Evolutionary conservation across 2,888 invertebrate genomes (phyloP).

Genomic region (Phengaris arion): DNA sequence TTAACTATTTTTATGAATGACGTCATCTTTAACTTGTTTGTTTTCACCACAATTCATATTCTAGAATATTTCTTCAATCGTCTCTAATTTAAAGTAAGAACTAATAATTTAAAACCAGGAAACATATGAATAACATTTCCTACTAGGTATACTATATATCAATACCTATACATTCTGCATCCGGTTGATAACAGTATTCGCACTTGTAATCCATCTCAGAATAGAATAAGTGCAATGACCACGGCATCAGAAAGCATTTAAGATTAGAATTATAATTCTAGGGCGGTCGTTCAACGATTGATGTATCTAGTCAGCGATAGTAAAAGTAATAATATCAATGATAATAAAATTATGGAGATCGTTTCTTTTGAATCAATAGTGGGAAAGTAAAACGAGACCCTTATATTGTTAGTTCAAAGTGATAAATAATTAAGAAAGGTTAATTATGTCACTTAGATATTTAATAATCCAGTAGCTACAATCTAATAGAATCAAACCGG

Average conservation of each 20-base stretch:
- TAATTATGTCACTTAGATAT: too few species aligned
- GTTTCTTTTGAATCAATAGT: not conserved
- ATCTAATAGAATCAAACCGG: slow-evolving; percentile 9
- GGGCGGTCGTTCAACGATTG: not conserved
- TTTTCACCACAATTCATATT: not conserved
- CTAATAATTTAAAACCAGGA: not conserved
- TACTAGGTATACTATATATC: not conserved
- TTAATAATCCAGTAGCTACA: not conserved
- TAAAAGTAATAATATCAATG: not conserved
- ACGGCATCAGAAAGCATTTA: slow-evolving; percentile 30
- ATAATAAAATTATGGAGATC: not conserved
- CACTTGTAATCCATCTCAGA: slow-evolving; percentile 22
- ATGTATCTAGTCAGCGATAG: not conserved
- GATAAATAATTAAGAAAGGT: too few species aligned
- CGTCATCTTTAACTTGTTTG: not conserved
- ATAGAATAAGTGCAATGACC: slow-evolving; percentile 30
- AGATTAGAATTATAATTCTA: slow-evolving; percentile 15
- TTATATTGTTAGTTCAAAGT: too few species aligned
- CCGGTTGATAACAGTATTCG: slow-evolving; percentile 28
- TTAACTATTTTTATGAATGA: not conserved
- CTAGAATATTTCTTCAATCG: not conserved
- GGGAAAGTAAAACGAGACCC: too few species aligned
- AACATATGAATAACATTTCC: not conserved
- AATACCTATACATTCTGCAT: slow-evolving; percentile 26
- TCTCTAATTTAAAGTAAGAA: not conserved